These are phyloP conservation scores for Thinocorus orbignyianus DNA, from an alignment of 2,113 vertebrate genomes.

Conservation along the genomic window DNA sequence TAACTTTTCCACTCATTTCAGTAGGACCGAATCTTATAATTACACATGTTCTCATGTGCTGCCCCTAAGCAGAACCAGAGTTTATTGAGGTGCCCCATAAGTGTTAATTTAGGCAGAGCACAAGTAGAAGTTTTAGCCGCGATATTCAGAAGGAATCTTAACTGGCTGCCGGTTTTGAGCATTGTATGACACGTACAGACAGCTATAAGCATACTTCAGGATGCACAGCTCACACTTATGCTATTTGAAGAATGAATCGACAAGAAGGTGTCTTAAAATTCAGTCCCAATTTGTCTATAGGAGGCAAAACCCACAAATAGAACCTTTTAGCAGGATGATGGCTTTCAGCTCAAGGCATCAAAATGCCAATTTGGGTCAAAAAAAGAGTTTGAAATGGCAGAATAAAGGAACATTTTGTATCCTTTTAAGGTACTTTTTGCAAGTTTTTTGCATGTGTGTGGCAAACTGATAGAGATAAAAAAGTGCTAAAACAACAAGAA, in stretches of 20 bases:
- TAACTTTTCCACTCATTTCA: not conserved
- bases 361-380: not conserved
- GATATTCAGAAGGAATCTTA: not conserved
- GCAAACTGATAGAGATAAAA: not conserved
- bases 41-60: not conserved
- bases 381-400: not conserved
- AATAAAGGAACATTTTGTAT: not conserved
- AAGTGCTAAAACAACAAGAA: not conserved
- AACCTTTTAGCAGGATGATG: not conserved
- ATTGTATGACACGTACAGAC: not conserved
- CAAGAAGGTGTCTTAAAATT: not conserved
- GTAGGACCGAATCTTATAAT: not conserved
- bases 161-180: not conserved
- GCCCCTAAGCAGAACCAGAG: not conserved
- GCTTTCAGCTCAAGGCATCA: not conserved
- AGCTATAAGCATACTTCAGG: not conserved
- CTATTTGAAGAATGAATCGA: not conserved
- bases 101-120: not conserved
- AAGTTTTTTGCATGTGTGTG: not conserved
- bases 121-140: not conserved
- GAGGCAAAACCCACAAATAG: not conserved
- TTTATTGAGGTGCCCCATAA: not conserved
- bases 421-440: not conserved
- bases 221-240: not conserved
- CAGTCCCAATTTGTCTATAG: not conserved